phyloP scores from a whole-genome alignment of 2,888 invertebrate genomes.

The Nymphalis polychloros region DNA sequence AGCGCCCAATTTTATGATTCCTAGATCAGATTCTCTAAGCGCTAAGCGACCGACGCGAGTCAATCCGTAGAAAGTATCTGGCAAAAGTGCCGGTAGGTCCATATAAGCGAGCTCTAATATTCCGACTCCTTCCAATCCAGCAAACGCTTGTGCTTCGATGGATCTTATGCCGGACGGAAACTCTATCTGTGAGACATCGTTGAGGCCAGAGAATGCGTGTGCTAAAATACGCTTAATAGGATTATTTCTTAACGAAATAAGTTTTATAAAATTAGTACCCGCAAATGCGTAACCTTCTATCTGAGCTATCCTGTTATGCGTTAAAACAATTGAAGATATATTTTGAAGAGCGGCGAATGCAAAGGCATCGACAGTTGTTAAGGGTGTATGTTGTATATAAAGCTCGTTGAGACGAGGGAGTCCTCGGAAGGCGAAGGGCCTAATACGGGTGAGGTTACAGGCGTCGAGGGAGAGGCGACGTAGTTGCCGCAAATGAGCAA shows the following conservation, averaged over 20 bases:
- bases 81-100: conserved; percentile 87
- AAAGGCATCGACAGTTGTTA: conserved; percentile 89
- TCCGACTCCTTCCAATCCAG: conserved; percentile 91
- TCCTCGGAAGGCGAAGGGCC: conserved; percentile 93
- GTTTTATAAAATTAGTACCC: conserved; percentile 90
- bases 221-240: conserved; percentile 90
- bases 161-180: conserved; percentile 89
- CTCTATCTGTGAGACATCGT: conserved; percentile 90
- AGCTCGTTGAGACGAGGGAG: conserved; percentile 88
- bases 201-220: conserved; percentile 91
- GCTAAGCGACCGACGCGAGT: conserved; percentile 88
- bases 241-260: conserved; percentile 92
- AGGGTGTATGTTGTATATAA: conserved; percentile 92
- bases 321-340: conserved; percentile 86
- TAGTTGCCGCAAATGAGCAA: conserved; percentile 89
- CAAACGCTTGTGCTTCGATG: conserved; percentile 90
- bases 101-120: conserved; percentile 91
- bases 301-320: conserved; percentile 86
- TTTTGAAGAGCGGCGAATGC: conserved; percentile 93
- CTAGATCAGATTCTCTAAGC: conserved; percentile 91
- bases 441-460: conserved; percentile 91
- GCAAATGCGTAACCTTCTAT: conserved; percentile 91
- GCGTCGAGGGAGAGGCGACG: conserved; percentile 92
- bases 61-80: conserved; percentile 89
- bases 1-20: conserved; percentile 86